A percentile compares a stretch with the other conserved stretches of the same genome.
These are phyloP conservation scores for Hylaeus volcanicus DNA, from an alignment of 1,140 invertebrate species.

Conservation along the genomic window DNA sequence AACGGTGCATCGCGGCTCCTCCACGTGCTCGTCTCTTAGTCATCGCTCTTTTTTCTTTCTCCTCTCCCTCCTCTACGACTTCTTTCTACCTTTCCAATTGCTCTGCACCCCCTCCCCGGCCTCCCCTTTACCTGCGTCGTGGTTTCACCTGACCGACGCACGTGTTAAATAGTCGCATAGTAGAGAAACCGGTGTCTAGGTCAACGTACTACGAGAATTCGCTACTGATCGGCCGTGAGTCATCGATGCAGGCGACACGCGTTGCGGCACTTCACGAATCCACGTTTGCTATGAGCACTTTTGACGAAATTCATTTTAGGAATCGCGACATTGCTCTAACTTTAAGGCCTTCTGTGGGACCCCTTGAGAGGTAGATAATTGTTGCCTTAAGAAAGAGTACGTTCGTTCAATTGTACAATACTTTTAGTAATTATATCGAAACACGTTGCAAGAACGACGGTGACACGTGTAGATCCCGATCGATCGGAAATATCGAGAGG, in stretches of 20 bases:
- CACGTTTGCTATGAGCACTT: too few relatives aligned
- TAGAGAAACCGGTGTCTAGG: constrained; percentile 51
- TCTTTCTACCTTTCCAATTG: neutral
- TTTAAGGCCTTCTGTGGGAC: too few relatives aligned
- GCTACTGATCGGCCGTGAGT: constrained; percentile 48
- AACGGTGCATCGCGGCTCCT: constrained; percentile 49
- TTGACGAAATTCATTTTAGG: too few relatives aligned
- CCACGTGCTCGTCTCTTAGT: constrained; percentile 57
- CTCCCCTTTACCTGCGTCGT: neutral
- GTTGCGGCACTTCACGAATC: neutral
- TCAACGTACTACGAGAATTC: constrained; percentile 54
- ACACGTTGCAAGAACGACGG: too few relatives aligned
- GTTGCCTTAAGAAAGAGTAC: too few relatives aligned
- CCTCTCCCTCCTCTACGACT: neutral
- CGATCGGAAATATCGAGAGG: too few relatives aligned
- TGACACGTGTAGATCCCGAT: too few relatives aligned
- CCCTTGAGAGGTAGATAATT: too few relatives aligned
- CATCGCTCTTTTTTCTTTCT: constrained; percentile 31
- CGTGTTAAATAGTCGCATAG: constrained; percentile 47
- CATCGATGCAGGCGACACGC: constrained; percentile 18
- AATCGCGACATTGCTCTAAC: too few relatives aligned
- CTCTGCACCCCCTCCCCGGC: neutral
- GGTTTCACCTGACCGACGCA: constrained; percentile 31
- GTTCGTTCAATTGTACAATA: too few relatives aligned
- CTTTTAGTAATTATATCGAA: too few relatives aligned